Conservation (phyloP, 2,113 vertebrate genomes). For the Lutjanus erythropterus region DNA sequence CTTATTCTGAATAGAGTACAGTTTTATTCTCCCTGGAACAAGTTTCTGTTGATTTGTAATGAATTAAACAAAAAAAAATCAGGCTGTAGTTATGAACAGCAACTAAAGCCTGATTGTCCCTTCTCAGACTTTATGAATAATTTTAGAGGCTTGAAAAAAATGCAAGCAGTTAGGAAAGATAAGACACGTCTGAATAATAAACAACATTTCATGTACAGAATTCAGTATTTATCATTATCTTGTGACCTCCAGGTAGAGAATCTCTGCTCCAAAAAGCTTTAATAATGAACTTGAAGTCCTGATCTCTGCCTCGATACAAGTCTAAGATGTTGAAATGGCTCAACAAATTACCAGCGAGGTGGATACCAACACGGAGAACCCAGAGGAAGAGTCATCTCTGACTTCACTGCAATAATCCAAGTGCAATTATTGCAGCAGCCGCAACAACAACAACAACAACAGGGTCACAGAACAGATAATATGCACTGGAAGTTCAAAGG, state of each 20-base stretch:
- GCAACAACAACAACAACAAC: slow-evolving; percentile 66
- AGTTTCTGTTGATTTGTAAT: no score
- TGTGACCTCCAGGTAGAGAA: slow-evolving; percentile 34
- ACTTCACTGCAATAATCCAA: slow-evolving; percentile 73
- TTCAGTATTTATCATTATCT: slow-evolving; percentile 12
- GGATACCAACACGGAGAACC: slow-evolving; percentile 35
- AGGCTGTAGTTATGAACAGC: no score
- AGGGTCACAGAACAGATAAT: slow-evolving; percentile 76
- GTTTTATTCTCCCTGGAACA: no score
- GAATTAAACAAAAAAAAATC: no score
- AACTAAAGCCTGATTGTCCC: no score
- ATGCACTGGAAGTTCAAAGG: slow-evolving; percentile 73
- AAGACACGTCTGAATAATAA: not conserved
- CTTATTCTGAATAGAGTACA: no score
- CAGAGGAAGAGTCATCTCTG: slow-evolving; percentile 59
- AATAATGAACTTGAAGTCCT: slow-evolving; percentile 30
- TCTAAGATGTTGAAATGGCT: slow-evolving; percentile 20
- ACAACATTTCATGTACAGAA: not conserved
- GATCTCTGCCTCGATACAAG: slow-evolving; percentile 7
- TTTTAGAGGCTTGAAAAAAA: not conserved
- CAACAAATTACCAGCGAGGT: slow-evolving; percentile 37
- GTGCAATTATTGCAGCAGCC: slow-evolving; percentile 77
- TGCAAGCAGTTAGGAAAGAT: no score
- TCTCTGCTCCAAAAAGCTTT: not conserved
- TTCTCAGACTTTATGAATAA: not conserved